phyloP scores from a whole-genome alignment of 2,888 invertebrate genomes.

The Synergus gifuensis region DNA sequence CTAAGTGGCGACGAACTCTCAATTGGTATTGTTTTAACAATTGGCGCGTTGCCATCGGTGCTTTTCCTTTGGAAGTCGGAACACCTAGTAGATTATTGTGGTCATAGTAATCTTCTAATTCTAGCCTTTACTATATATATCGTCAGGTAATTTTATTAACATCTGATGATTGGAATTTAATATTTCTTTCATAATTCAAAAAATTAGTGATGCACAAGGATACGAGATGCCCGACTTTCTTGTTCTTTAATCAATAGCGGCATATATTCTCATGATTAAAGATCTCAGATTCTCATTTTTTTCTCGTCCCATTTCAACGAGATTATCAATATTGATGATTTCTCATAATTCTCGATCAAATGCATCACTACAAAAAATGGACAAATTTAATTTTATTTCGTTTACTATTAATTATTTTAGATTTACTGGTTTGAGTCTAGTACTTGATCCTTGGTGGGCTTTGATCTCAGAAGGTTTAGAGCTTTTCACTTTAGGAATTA shows the following conservation, averaged over 20 bases:
- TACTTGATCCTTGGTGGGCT: constrained; percentile 82
- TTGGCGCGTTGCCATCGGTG: constrained; percentile 85
- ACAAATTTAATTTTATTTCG: neutral
- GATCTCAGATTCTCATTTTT: too few species aligned
- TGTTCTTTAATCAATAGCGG: too few species aligned
- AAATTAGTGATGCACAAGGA: too few species aligned
- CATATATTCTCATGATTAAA: too few species aligned
- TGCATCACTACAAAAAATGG: neutral
- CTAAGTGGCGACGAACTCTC: constrained; percentile 81
- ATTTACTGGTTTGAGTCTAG: constrained; percentile 70
- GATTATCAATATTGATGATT: too few species aligned
- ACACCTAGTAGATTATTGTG: constrained; percentile 89
- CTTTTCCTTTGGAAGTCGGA: constrained; percentile 89
- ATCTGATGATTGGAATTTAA: neutral
- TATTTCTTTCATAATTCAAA: neutral
- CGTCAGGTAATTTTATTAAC: constrained; percentile 80
- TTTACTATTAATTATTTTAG: constrained; percentile 51
- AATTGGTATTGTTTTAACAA: constrained; percentile 83
- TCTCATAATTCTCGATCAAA: neutral
- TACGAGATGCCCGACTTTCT: too few species aligned
- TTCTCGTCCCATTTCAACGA: too few species aligned
- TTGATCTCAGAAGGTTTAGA: constrained; percentile 86
- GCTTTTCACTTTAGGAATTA: constrained; percentile 86
- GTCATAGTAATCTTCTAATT: constrained; percentile 90
- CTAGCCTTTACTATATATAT: constrained; percentile 90